These are phyloP conservation scores for Palythoa grandis DNA, from an alignment of 92 coral and sea anemone species.

Conservation along the genomic window DNA sequence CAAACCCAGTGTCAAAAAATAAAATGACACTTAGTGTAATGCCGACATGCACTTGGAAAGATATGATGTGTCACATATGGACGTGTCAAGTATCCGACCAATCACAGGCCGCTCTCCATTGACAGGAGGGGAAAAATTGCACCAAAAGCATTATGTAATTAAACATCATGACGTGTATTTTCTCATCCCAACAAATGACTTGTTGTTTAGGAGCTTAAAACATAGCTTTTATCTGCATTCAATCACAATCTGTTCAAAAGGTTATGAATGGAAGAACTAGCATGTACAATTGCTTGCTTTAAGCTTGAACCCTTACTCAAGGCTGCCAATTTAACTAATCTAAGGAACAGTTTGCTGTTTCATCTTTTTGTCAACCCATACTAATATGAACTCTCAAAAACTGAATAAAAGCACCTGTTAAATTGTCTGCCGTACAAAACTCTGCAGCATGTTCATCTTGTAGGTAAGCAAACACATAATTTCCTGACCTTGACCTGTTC, in stretches of 20 bases:
- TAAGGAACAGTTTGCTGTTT: neutral
- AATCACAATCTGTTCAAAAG: neutral
- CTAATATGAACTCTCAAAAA: neutral
- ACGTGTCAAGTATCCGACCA: too few relatives aligned
- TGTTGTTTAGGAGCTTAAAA: neutral
- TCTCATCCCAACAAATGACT: neutral
- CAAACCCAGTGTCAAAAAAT: too few relatives aligned
- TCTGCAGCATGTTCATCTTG: conserved; percentile 32
- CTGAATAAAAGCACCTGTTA: neutral
- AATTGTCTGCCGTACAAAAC: conserved; percentile 15
- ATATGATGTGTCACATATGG: too few relatives aligned
- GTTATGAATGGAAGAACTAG: neutral
- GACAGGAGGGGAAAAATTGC: too few relatives aligned
- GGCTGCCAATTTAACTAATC: neutral
- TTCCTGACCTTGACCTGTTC: conserved; percentile 42
- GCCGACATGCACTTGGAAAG: too few relatives aligned
- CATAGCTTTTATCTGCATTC: neutral
- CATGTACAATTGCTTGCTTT: neutral
- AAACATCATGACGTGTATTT: too few relatives aligned
- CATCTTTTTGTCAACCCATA: neutral
- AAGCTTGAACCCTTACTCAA: neutral
- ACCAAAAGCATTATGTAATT: too few relatives aligned
- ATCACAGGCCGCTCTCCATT: too few relatives aligned
- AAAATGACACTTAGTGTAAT: too few relatives aligned
- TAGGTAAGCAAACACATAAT: conserved; percentile 46